Evolutionary conservation across 2,888 invertebrate species (phyloP).

Genomic region (Pammene fasciana): DNA sequence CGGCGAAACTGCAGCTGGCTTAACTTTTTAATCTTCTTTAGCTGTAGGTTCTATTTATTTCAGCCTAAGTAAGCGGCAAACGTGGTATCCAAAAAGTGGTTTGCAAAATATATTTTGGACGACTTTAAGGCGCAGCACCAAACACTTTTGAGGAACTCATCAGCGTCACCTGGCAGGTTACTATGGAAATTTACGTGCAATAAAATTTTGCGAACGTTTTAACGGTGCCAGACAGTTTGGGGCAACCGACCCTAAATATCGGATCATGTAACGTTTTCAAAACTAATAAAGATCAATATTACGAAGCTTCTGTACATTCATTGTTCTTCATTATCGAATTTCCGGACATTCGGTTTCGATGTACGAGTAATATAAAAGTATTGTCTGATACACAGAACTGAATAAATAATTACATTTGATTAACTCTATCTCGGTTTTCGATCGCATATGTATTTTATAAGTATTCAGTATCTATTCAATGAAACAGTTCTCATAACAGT

Average conservation of each 20-base stretch:
- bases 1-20: constrained; percentile 32
- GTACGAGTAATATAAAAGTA: neutral
- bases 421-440: neutral
- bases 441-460: neutral
- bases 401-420: neutral
- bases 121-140: too few relatives aligned
- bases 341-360: neutral
- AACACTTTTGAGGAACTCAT: too few relatives aligned
- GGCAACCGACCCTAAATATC: neutral
- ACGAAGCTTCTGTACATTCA: too few relatives aligned
- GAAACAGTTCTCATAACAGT: neutral
- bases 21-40: constrained; percentile 39
- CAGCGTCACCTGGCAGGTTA: too few relatives aligned
- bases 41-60: constrained; percentile 23
- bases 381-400: neutral
- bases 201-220: too few relatives aligned
- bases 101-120: neutral
- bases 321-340: neutral
- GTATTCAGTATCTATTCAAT: neutral
- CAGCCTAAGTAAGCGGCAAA: neutral
- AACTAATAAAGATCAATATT: too few relatives aligned
- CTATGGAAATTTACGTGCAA: too few relatives aligned
- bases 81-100: neutral
- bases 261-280: too few relatives aligned
- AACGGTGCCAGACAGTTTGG: too few relatives aligned